These are phyloP conservation scores for Coboldia fuscipes DNA, from an alignment of 1,140 invertebrate genomes.

Conservation along the genomic window DNA sequence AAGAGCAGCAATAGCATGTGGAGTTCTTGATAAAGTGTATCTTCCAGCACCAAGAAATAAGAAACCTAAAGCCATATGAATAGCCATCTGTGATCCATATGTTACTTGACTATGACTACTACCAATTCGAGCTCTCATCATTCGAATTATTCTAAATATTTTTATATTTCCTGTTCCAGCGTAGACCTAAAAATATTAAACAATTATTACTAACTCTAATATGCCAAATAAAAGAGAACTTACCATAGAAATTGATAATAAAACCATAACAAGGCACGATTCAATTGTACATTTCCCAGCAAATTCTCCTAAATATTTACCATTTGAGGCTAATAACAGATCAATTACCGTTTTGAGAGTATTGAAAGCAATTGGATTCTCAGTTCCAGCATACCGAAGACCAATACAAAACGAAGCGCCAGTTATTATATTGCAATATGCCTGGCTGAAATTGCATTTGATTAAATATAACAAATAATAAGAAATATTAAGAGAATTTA, in stretches of 20 bases:
- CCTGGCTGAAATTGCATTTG: conserved; percentile 46
- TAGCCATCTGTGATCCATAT: conserved; percentile 85
- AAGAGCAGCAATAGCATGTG: conserved; percentile 66
- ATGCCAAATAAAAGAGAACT: background rate
- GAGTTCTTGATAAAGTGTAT: conserved; percentile 65
- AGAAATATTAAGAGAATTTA: conserved; percentile 1
- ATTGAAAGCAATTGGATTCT: conserved; percentile 57
- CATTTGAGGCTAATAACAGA: conserved; percentile 22
- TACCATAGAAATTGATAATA: conserved; percentile 28
- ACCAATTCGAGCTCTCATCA: conserved; percentile 51
- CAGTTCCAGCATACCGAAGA: conserved; percentile 81
- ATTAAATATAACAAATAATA: conserved; percentile 5
- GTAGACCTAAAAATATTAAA: conserved; percentile 42
- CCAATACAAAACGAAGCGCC: conserved; percentile 89
- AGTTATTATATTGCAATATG: conserved; percentile 87
- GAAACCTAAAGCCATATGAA: conserved; percentile 80
- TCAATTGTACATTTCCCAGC: conserved; percentile 80
- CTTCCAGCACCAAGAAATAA: conserved; percentile 85
- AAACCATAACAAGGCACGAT: conserved; percentile 64
- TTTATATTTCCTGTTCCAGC: conserved; percentile 79
- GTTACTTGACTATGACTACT: conserved; percentile 41
- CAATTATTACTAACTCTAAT: background rate
- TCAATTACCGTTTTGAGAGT: conserved; percentile 27
- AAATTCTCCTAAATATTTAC: conserved; percentile 55
- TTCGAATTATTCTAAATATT: conserved; percentile 67